Percentiles rank a stretch among this genome's conserved stretches.
Conservation (phyloP, 2,113 vertebrate species). For the Planiliza haematocheilus region DNA sequence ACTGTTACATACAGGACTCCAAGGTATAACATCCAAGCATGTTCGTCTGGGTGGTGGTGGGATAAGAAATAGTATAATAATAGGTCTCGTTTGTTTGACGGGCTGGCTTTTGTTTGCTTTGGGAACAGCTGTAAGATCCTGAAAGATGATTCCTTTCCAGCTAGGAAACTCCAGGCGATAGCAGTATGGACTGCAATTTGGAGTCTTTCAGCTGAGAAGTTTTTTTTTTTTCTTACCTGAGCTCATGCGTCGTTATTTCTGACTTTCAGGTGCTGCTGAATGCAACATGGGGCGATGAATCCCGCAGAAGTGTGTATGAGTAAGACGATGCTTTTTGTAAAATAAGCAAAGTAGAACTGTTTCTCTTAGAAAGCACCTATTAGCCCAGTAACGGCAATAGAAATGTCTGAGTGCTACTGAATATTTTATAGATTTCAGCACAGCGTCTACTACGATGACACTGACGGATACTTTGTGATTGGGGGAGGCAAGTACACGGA, state of each 20-base stretch:
- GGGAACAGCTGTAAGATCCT: conserved; percentile 58
- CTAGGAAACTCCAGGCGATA: conserved; percentile 61
- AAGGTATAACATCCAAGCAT: conserved; percentile 80
- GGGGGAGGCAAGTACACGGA: conserved; percentile 87
- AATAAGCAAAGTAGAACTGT: not conserved
- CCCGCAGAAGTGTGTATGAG: conserved; percentile 14
- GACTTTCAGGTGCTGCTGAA: conserved; percentile 63
- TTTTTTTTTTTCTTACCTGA: conserved; percentile 2
- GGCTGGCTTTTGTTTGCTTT: conserved; percentile 45
- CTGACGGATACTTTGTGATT: conserved; percentile 90
- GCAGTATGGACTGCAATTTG: conserved; percentile 52
- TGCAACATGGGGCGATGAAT: conserved; percentile 36
- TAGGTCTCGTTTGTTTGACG: conserved; percentile 14
- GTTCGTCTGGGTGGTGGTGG: conserved; percentile 13
- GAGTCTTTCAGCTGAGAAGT: conserved; percentile 50
- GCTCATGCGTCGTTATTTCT: conserved; percentile 49
- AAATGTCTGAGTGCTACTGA: not conserved
- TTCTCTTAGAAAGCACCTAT: not conserved
- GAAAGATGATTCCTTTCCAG: conserved; percentile 65
- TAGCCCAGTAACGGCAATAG: not conserved
- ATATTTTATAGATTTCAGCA: conserved; percentile 84
- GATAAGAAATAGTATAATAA: conserved; percentile 29
- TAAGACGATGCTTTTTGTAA: conserved; percentile 31
- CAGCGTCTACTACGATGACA: conserved; percentile 88
- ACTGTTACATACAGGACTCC: conserved; percentile 85